These are phyloP conservation scores for Eulemur rufifrons DNA, from an alignment of 2,113 vertebrate species.

Conservation along the genomic window DNA sequence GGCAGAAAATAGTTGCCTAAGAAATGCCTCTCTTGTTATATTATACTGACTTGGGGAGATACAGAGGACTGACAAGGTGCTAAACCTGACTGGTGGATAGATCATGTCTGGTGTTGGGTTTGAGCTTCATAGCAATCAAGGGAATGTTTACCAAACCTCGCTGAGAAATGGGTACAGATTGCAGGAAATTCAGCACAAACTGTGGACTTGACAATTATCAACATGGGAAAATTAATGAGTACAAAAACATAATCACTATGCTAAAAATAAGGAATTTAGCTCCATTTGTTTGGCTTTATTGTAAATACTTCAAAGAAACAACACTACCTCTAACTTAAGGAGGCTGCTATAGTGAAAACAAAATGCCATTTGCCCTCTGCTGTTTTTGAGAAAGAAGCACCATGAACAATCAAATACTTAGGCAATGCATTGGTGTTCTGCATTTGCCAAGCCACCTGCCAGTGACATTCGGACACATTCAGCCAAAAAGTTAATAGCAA, in stretches of 20 bases:
- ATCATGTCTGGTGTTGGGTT: neutral
- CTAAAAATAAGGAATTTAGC: neutral
- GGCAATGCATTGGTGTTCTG: neutral
- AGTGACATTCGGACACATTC: neutral
- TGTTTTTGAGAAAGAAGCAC: neutral
- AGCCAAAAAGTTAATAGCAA: neutral
- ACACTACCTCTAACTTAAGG: neutral
- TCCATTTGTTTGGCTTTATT: neutral
- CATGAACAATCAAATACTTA: neutral
- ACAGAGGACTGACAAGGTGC: neutral
- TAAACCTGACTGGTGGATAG: neutral
- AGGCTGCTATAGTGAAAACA: neutral
- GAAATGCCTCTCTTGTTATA: neutral
- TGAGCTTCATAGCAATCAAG: neutral
- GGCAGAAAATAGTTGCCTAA: neutral
- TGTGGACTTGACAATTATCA: neutral
- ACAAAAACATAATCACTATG: neutral
- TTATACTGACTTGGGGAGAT: neutral
- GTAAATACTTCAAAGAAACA: constrained; percentile 25
- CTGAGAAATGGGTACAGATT: constrained; percentile 15
- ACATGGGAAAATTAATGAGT: neutral
- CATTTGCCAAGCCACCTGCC: neutral
- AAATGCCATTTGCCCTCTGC: neutral
- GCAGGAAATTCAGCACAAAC: neutral
- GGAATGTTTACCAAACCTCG: neutral